phyloP scores from a whole-genome alignment of 2,797 vertebrate genomes.

The Cynopterus sphinx region DNA sequence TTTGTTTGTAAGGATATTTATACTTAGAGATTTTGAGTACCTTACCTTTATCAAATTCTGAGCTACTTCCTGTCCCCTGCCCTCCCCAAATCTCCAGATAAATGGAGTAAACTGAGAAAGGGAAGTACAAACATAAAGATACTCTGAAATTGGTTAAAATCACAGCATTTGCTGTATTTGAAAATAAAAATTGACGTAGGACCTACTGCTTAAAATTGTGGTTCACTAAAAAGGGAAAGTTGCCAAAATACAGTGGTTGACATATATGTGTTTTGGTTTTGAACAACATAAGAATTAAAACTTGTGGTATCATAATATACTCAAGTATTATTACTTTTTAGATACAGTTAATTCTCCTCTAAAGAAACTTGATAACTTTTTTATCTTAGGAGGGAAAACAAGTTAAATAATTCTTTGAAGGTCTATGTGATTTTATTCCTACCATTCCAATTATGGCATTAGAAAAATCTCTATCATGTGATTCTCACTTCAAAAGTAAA shows the following conservation, averaged over 20 bases:
- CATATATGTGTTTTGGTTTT: slow-evolving; percentile 12
- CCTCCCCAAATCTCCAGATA: not conserved
- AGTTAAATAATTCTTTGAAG: not conserved
- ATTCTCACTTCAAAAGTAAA: slow-evolving; percentile 1
- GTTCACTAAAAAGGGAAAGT: not conserved
- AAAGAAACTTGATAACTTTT: slow-evolving; percentile 4
- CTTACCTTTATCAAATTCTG: slow-evolving; percentile 25
- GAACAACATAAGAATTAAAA: not conserved
- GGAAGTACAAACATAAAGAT: not conserved
- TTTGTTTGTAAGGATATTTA: not conserved
- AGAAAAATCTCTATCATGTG: not conserved
- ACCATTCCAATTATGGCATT: not conserved
- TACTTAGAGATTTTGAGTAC: not conserved
- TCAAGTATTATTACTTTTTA: slow-evolving; percentile 40
- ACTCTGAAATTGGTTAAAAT: slow-evolving; percentile 8
- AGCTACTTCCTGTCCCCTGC: not conserved
- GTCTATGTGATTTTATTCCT: not conserved
- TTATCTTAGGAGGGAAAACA: not conserved
- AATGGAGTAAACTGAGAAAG: not conserved
- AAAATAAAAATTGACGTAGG: not conserved
- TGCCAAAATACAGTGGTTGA: slow-evolving; percentile 24
- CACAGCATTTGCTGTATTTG: not conserved
- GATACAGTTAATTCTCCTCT: not conserved
- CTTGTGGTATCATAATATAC: not conserved
- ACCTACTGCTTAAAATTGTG: not conserved